Percentiles rank a stretch among this genome's conserved stretches.
Conservation (phyloP, 1,140 invertebrate genomes). For the Tenebrio molitor region DNA sequence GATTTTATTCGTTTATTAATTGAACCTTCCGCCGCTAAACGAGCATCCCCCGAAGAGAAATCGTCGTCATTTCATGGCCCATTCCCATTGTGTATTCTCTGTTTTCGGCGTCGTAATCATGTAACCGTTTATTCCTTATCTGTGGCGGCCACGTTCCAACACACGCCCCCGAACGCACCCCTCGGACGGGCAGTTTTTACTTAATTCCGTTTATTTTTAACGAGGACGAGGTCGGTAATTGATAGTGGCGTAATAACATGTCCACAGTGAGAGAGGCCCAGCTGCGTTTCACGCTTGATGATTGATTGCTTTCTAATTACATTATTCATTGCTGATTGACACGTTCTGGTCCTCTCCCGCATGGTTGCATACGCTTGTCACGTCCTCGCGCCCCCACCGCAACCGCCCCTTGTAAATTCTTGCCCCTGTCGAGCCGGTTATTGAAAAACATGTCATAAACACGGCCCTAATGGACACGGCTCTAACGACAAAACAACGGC, state of each 20-base stretch:
- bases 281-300: constrained; percentile 58
- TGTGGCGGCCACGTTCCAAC: too few relatives aligned
- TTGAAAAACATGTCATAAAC: constrained; percentile 39
- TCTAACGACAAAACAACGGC: not conserved
- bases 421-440: constrained; percentile 6
- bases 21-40: too few relatives aligned
- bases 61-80: too few relatives aligned
- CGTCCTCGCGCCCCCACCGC: not conserved
- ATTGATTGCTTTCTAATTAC: constrained; percentile 63
- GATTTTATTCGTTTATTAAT: too few relatives aligned
- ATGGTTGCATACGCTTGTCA: constrained; percentile 38
- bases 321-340: constrained; percentile 62
- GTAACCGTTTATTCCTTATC: too few relatives aligned
- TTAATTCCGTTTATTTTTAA: constrained; percentile 55
- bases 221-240: constrained; percentile 53
- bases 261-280: constrained; percentile 56
- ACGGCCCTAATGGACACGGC: constrained; percentile 5
- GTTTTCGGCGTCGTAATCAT: too few relatives aligned
- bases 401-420: constrained; percentile 32
- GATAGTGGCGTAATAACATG: constrained; percentile 57
- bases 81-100: too few relatives aligned
- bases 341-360: constrained; percentile 48
- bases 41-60: too few relatives aligned
- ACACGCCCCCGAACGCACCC: not conserved
- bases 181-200: constrained; percentile 6